These are phyloP conservation scores for Oophaga sylvatica DNA, from an alignment of 2,797 vertebrate species.

Conservation along the genomic window DNA sequence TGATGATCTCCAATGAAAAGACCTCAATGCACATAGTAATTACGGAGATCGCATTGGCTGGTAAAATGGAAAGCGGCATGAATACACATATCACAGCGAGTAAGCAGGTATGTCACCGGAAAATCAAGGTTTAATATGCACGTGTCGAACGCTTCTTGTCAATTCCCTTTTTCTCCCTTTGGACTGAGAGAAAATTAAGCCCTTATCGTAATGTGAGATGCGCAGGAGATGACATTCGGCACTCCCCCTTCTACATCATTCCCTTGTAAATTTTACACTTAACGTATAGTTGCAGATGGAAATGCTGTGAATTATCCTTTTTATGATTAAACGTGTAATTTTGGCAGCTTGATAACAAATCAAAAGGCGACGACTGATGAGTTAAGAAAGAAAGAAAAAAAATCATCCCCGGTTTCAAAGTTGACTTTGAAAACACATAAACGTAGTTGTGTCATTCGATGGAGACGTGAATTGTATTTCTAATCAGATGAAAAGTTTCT, in stretches of 20 bases:
- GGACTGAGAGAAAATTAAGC: constrained; percentile 67
- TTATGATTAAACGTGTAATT: constrained; percentile 53
- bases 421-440: constrained; percentile 11
- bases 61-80: constrained; percentile 64
- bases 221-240: constrained; percentile 56
- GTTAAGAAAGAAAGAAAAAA: constrained; percentile 35
- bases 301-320: constrained; percentile 52
- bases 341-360: constrained; percentile 41
- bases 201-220: constrained; percentile 69
- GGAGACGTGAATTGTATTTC: background rate
- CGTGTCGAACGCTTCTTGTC: constrained; percentile 70
- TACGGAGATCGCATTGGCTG: constrained; percentile 63
- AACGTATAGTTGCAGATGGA: constrained; percentile 39
- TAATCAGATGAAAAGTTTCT: background rate
- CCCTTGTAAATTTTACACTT: constrained; percentile 37
- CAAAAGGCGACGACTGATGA: background rate
- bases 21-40: constrained; percentile 73
- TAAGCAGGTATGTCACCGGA: constrained; percentile 68
- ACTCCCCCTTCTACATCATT: constrained; percentile 67
- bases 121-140: constrained; percentile 78
- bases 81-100: constrained; percentile 63
- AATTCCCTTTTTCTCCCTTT: constrained; percentile 66
- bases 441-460: background rate
- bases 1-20: constrained; percentile 64
- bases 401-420: background rate